These are phyloP conservation scores for Hippasteria phrygiana DNA, from an alignment of 53 echinoderm and acorn worm genomes.

Conservation along the genomic window DNA sequence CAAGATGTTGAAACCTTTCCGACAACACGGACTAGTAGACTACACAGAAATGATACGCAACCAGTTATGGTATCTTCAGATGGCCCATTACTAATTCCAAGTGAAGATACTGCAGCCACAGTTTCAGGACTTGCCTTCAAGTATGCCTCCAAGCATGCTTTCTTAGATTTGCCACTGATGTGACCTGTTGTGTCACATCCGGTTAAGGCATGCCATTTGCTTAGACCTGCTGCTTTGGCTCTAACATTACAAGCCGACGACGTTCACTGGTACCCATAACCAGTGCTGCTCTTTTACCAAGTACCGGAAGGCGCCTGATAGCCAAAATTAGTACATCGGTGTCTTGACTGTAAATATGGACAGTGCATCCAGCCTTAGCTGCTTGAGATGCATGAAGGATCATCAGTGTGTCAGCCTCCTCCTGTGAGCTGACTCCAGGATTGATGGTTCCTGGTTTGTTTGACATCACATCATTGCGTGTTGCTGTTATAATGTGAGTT, in stretches of 20 bases:
- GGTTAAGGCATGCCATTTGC: conserved; percentile 54
- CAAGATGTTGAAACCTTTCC: neutral
- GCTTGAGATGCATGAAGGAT: conserved; percentile 46
- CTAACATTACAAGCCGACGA: conserved; percentile 23
- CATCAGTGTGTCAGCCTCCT: conserved; percentile 58
- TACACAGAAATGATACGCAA: conserved; percentile 48
- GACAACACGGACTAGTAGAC: conserved; percentile 13
- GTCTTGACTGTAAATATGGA: conserved; percentile 57
- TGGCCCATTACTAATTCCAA: conserved; percentile 24
- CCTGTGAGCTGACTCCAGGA: conserved; percentile 34
- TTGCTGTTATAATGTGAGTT: conserved; percentile 2
- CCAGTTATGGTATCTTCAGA: conserved; percentile 38
- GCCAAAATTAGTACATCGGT: conserved; percentile 62
- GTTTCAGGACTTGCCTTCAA: conserved; percentile 29
- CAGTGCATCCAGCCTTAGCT: conserved; percentile 11
- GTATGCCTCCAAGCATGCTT: conserved; percentile 22
- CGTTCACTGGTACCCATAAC: conserved; percentile 51
- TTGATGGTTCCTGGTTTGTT: neutral
- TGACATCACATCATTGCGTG: conserved; percentile 43
- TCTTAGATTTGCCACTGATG: conserved; percentile 38
- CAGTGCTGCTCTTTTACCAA: conserved; percentile 11
- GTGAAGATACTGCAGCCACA: conserved; percentile 26
- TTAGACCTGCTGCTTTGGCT: conserved; percentile 43
- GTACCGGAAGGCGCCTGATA: conserved; percentile 35
- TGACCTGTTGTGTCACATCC: conserved; percentile 58